Evolutionary conservation across 1,140 invertebrate species (phyloP).

Genomic region (Pomacea maculata): DNA sequence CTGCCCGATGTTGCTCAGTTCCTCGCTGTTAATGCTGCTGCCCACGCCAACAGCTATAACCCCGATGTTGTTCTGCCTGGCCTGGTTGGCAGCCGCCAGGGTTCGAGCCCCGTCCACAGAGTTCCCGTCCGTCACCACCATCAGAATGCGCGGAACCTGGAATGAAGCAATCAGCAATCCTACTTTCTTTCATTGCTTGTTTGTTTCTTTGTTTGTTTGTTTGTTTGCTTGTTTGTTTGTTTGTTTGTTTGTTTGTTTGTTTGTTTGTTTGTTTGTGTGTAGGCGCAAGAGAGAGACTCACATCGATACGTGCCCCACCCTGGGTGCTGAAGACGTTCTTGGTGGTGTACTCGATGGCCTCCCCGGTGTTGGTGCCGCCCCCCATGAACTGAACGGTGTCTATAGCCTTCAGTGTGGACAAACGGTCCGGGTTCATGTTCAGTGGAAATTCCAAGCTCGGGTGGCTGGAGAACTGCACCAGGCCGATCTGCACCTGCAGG

Average conservation of each 20-base stretch:
- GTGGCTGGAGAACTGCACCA: slow-evolving; percentile 49
- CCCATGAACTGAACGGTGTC: slow-evolving; percentile 38
- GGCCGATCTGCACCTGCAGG: slow-evolving; percentile 48
- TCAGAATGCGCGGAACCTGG: slow-evolving; percentile 48
- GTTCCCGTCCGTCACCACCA: slow-evolving; percentile 57
- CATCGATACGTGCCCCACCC: slow-evolving; percentile 45
- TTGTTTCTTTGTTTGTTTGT: too few relatives aligned
- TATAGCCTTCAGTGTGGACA: slow-evolving; percentile 33
- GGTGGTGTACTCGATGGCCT: slow-evolving; percentile 45
- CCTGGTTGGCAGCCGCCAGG: neutral
- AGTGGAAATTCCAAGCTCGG: slow-evolving; percentile 49
- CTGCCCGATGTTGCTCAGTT: slow-evolving; percentile 47
- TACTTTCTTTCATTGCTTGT: too few relatives aligned
- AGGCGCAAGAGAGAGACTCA: neutral
- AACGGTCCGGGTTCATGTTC: slow-evolving; percentile 41
- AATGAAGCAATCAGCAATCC: too few relatives aligned
- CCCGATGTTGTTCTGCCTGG: slow-evolving; percentile 37
- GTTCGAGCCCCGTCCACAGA: slow-evolving; percentile 35
- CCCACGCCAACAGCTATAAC: slow-evolving; percentile 53
- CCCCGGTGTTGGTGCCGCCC: slow-evolving; percentile 49
- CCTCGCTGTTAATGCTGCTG: slow-evolving; percentile 34
- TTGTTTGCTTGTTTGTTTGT: too few relatives aligned
- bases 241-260: neutral
- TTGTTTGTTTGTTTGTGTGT: neutral
- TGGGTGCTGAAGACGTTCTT: slow-evolving; percentile 40